Conservation (phyloP, 2,888 invertebrate species). For the Cerceris ruficornis region DNA sequence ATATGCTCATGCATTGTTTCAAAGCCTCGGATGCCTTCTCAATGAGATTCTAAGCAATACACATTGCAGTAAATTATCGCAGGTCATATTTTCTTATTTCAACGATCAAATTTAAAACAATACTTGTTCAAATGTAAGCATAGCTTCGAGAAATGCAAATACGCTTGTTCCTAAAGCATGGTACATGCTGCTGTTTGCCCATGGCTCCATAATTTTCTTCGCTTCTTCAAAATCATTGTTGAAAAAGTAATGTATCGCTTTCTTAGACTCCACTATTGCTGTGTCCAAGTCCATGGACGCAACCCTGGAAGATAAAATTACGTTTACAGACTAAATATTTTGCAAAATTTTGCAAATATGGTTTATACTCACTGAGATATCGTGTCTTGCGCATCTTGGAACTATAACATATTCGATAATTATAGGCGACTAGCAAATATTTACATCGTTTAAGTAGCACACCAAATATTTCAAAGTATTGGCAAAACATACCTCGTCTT, state of each 20-base stretch:
- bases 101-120: conserved; percentile 8
- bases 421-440: conserved; percentile 6
- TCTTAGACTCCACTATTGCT: conserved; percentile 89
- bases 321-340: background rate
- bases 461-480: background rate
- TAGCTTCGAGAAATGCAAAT: conserved; percentile 95
- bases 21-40: conserved; percentile 88
- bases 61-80: conserved; percentile 28
- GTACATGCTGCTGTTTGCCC: conserved; percentile 93
- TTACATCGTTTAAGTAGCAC: conserved; percentile 10
- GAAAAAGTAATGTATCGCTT: conserved; percentile 94
- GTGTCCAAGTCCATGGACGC: conserved; percentile 85
- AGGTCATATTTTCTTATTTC: conserved; percentile 13
- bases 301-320: conserved; percentile 66
- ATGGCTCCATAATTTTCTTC: conserved; percentile 89
- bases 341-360: background rate
- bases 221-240: conserved; percentile 95
- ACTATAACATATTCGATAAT: conserved; percentile 77
- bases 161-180: conserved; percentile 95
- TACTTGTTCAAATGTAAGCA: conserved; percentile 93
- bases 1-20: conserved; percentile 90
- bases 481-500: conserved; percentile 75
- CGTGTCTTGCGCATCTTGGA: conserved; percentile 83
- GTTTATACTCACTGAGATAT: conserved; percentile 80
- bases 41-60: conserved; percentile 84